phyloP scores from a whole-genome alignment of 1,140 invertebrate genomes.

The Fopius arisanus region DNA sequence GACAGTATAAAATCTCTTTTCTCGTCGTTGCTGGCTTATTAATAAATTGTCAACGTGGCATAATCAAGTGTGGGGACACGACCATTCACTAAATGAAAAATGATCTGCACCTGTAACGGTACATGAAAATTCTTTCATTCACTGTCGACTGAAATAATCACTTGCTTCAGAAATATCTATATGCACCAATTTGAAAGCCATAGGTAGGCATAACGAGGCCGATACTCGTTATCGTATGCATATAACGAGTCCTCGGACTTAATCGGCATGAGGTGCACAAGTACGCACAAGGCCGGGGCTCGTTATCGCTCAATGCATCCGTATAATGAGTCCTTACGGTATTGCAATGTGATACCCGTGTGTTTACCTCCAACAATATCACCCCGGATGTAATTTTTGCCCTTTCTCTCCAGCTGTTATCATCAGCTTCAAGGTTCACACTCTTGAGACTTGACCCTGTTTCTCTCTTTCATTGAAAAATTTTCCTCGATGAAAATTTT shows the following conservation, averaged over 20 bases:
- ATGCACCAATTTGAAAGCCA: not conserved
- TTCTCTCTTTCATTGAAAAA: too few relatives aligned
- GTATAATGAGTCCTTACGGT: conserved; percentile 34
- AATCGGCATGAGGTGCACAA: conserved; percentile 39
- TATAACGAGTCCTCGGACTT: conserved; percentile 48
- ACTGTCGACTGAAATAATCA: not conserved
- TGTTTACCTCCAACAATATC: not conserved
- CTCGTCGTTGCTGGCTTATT: too few relatives aligned
- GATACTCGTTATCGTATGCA: conserved; percentile 34
- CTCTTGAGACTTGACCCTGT: too few relatives aligned
- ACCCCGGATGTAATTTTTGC: not conserved
- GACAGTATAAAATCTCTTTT: too few relatives aligned
- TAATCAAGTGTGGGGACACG: too few relatives aligned
- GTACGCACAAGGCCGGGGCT: conserved; percentile 39
- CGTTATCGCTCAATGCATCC: conserved; percentile 45
- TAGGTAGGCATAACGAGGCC: conserved; percentile 36
- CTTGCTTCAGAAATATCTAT: not conserved
- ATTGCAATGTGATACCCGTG: not conserved
- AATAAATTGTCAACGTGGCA: too few relatives aligned
- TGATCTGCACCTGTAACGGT: not conserved
- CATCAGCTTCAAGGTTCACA: not conserved
- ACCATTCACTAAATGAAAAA: too few relatives aligned
- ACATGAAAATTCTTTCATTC: not conserved
- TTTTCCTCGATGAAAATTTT: too few relatives aligned
- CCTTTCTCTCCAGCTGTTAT: not conserved